Base-by-base conservation (phyloP, 2,888 invertebrate genomes). In the Megamerina dolium region DNA sequence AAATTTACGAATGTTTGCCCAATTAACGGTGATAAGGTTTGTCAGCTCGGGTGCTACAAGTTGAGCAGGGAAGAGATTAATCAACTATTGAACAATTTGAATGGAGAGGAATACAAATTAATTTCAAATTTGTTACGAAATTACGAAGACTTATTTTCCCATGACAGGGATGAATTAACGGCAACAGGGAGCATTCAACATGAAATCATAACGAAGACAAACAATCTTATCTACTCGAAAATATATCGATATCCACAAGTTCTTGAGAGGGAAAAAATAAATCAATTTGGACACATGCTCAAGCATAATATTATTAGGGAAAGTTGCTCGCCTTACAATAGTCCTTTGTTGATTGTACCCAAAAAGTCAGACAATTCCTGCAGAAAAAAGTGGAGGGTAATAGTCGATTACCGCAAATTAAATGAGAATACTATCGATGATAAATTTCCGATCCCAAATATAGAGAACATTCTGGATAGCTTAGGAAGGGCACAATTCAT, bases 231-330 rank as follows among this genome's bases (percentile, higher is more conserved):
- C 31, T 50, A 40, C 36, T 44, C 41, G n/a, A 47, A 38, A 43
- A 41, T 42, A 14, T 50, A 52, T 14, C 31, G 42, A 5, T 48
- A 49, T 39, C 52, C 50, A 6, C 40, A 49, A 21, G 31, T 43
- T 4, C 45, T 44, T 12, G 46, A 51, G 20, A 36, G 45, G 12
- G 49, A 51, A 23, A 6, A 23, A 23, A 23, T 23, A 23, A 23
- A 23, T 8, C 23, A 23, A 23, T 8, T 23, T 8, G 10, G 10
- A 6, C 8, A 23, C 6, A 23, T 23, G 41, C 20, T 45, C 9
- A 10, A 32, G 2, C 32, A 48, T 5, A 39, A 40, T 18, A 45
- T 42, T 16, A 39, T 43, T 33, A 21, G 37, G n/a, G 36, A 34
- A 21, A 49, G 34, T 29, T 29, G 32, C 27, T 43, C 43, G 5